Percentiles rank a stretch among this genome's conserved stretches.
Evolutionary conservation across 2,113 vertebrate genomes (phyloP).

Genomic region (Dascyllus trimaculatus): DNA sequence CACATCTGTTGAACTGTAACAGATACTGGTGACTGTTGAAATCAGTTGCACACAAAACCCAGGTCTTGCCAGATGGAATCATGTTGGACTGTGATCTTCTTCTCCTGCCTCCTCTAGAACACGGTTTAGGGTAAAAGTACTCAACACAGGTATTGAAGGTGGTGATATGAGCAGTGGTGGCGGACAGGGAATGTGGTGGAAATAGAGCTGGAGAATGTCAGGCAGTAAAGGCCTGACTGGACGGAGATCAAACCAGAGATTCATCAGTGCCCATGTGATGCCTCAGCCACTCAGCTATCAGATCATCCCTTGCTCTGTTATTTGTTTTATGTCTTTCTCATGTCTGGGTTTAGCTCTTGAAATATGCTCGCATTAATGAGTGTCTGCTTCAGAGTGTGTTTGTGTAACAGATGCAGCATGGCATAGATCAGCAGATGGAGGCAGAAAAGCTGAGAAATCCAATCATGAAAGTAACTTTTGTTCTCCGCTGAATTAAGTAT

Average conservation of each 20-base stretch:
- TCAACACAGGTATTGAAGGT: background rate
- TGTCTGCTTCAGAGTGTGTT: background rate
- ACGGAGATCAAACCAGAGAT: no score
- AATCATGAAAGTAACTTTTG: conserved; percentile 56
- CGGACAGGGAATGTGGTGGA: no score
- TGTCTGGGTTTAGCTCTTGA: no score
- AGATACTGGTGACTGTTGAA: conserved; percentile 62
- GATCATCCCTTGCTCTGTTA: no score
- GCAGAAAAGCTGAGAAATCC: conserved; percentile 51
- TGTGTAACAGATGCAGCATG: conserved; percentile 12
- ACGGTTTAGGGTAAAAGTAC: conserved; percentile 26
- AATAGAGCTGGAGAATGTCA: no score
- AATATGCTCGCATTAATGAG: background rate
- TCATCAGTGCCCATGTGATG: no score
- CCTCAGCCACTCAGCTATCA: no score
- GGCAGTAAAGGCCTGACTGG: no score
- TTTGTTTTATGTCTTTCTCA: no score
- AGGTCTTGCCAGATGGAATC: conserved; percentile 33
- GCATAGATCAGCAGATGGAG: conserved; percentile 44
- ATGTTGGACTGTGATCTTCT: conserved; percentile 52
- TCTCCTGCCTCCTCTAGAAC: conserved; percentile 35
- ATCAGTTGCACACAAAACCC: conserved; percentile 53
- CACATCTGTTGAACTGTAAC: conserved; percentile 66
- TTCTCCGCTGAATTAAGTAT: conserved; percentile 34
- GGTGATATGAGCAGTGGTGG: no score